These are phyloP conservation scores for Microtus montanus DNA, from an alignment of 2,113 vertebrate species.

Conservation along the genomic window DNA sequence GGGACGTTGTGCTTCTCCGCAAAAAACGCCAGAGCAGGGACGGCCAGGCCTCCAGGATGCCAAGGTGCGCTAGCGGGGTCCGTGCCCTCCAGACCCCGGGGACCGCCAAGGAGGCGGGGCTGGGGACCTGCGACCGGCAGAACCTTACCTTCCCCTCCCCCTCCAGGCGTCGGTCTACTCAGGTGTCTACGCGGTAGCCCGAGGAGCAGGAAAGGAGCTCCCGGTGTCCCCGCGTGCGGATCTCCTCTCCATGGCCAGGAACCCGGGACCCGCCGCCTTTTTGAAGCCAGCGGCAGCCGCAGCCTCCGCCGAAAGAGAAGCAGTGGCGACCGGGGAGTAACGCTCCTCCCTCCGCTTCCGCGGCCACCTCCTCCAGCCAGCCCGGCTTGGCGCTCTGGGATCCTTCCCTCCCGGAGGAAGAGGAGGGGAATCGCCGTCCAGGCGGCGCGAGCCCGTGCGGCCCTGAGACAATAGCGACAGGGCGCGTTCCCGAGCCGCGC, in stretches of 20 bases:
- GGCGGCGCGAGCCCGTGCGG: background rate
- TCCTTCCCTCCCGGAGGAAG: slow-evolving; percentile 51
- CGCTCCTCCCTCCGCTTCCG: slow-evolving; percentile 44
- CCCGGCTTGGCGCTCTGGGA: slow-evolving; percentile 3
- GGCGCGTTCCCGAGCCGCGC: slow-evolving; percentile 46
- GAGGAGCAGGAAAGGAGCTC: background rate
- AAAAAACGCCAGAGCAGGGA: background rate
- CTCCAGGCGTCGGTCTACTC: slow-evolving; percentile 45
- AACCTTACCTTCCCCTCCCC: slow-evolving; percentile 75
- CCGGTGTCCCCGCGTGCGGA: slow-evolving; percentile 13
- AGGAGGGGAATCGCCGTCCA: slow-evolving; percentile 45
- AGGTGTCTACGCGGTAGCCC: slow-evolving; percentile 70
- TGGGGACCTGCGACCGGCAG: background rate
- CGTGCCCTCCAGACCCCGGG: background rate
- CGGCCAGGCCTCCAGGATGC: background rate
- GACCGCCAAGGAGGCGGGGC: background rate
- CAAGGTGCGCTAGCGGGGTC: background rate
- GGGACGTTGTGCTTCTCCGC: background rate
- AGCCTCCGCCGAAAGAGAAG: background rate
- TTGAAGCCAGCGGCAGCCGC: slow-evolving; percentile 48
- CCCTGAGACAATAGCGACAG: background rate
- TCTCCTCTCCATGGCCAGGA: background rate
- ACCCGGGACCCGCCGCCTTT: slow-evolving; percentile 49
- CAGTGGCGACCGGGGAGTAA: slow-evolving; percentile 51
- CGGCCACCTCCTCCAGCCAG: slow-evolving; percentile 12